Evolutionary conservation across 2,113 vertebrate genomes (phyloP).

Genomic region (Anguilla japonica): DNA sequence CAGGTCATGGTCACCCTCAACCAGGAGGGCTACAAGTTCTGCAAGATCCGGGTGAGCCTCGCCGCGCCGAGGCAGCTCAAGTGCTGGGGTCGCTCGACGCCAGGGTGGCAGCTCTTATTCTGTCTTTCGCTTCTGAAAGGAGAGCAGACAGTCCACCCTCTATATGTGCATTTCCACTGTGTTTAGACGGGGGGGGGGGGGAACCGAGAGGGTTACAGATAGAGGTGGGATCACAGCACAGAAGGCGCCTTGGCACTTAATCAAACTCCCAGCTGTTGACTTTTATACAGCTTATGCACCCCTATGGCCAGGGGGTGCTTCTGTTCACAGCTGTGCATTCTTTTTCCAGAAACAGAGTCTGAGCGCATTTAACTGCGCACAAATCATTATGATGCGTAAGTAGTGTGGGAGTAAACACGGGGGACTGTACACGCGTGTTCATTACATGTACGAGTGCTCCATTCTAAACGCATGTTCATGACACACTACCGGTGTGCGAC

Average conservation of each 20-base stretch:
- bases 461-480: neutral
- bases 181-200: no score
- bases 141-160: no score
- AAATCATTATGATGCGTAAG: neutral
- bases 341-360: neutral
- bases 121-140: no score
- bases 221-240: no score
- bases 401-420: no score
- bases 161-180: no score
- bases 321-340: no score
- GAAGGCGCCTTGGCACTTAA: no score
- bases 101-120: neutral
- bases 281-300: neutral
- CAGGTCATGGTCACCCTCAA: constrained; percentile 99
- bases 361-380: neutral
- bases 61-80: neutral
- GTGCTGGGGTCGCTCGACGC: neutral
- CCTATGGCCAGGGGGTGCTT: no score
- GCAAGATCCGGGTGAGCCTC: constrained; percentile 92
- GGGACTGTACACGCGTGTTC: neutral
- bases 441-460: neutral
- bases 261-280: no score
- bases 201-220: no score
- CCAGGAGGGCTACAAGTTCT: constrained; percentile 99
- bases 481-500: neutral